Evolutionary conservation across 1,140 invertebrate species (phyloP).

Genomic region (Dryas iulia): DNA sequence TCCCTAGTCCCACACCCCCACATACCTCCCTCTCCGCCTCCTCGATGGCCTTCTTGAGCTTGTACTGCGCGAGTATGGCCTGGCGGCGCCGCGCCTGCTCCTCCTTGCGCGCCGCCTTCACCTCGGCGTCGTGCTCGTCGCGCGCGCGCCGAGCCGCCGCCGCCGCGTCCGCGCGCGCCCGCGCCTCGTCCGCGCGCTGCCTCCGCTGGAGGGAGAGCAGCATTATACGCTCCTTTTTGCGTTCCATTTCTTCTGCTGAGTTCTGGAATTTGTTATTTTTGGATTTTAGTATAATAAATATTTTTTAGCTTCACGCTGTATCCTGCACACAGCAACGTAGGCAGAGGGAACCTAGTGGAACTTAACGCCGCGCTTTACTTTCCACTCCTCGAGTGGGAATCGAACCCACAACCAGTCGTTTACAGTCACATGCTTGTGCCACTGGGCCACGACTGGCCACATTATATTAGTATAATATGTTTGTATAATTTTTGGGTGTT

Average conservation of each 20-base stretch:
- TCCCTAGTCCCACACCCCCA: no score
- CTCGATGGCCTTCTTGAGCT: slow-evolving; percentile 95
- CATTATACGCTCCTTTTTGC: slow-evolving; percentile 94
- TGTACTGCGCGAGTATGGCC: slow-evolving; percentile 95
- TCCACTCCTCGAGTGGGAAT: no score
- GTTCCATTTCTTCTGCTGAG: slow-evolving; percentile 92
- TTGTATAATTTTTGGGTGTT: no score
- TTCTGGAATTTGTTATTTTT: slow-evolving; percentile 76
- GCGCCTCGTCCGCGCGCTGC: slow-evolving; percentile 93
- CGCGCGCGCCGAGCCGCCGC: slow-evolving; percentile 87
- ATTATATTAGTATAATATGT: no score
- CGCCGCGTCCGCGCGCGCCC: slow-evolving; percentile 92
- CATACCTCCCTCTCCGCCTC: slow-evolving; percentile 93
- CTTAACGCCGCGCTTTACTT: no score
- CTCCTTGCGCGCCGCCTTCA: slow-evolving; percentile 91
- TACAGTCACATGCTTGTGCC: no score
- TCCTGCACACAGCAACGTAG: no score
- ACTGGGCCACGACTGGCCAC: no score
- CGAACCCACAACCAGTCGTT: no score
- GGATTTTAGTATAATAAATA: no score
- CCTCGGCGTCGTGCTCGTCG: slow-evolving; percentile 92
- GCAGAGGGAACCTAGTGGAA: no score
- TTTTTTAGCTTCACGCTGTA: no score
- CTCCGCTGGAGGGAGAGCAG: slow-evolving; percentile 91
- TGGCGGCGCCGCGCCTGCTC: slow-evolving; percentile 93